Conservation (phyloP, 1,140 invertebrate genomes). For the Achroia grisella region DNA sequence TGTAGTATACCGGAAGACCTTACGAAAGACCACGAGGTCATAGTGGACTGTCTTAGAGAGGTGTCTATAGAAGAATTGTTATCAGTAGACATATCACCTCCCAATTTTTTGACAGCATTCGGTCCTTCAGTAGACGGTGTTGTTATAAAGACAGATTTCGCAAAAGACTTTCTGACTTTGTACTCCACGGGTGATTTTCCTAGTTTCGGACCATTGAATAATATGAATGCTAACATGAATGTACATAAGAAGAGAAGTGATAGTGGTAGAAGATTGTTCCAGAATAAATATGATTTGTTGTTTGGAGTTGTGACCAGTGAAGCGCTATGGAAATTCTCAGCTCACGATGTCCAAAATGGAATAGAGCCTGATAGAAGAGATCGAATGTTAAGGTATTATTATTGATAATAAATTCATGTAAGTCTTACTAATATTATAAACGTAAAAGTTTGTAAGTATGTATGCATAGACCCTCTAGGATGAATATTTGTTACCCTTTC, state of each 20-base stretch:
- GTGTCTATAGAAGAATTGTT: slow-evolving; percentile 85
- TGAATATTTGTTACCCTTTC: no score
- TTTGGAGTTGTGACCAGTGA: slow-evolving; percentile 91
- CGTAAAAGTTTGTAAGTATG: no score
- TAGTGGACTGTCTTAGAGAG: slow-evolving; percentile 87
- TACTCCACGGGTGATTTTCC: slow-evolving; percentile 78
- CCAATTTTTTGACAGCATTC: slow-evolving; percentile 89
- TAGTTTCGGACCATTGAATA: slow-evolving; percentile 68
- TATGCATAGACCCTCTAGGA: no score
- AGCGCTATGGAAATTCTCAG: slow-evolving; percentile 87
- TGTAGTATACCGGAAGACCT: slow-evolving; percentile 88
- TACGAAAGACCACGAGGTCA: slow-evolving; percentile 84
- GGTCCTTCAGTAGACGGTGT: slow-evolving; percentile 91
- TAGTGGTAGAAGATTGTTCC: slow-evolving; percentile 67
- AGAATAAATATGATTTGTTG: slow-evolving; percentile 83
- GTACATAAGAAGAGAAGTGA: slow-evolving; percentile 77
- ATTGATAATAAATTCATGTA: slow-evolving; percentile 8
- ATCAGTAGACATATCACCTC: slow-evolving; percentile 84
- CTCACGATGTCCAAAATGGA: slow-evolving; percentile 88
- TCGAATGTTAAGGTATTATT: slow-evolving; percentile 82
- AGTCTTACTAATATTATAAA: no score
- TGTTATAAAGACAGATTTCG: slow-evolving; percentile 86
- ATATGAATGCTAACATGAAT: slow-evolving; percentile 65
- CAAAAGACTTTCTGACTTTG: slow-evolving; percentile 82
- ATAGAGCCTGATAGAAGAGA: slow-evolving; percentile 93